A percentile compares a stretch with the other conserved stretches of the same genome.
These are phyloP conservation scores for Ceratosolen fusciceps DNA, from an alignment of 1,140 invertebrate species.

Conservation along the genomic window DNA sequence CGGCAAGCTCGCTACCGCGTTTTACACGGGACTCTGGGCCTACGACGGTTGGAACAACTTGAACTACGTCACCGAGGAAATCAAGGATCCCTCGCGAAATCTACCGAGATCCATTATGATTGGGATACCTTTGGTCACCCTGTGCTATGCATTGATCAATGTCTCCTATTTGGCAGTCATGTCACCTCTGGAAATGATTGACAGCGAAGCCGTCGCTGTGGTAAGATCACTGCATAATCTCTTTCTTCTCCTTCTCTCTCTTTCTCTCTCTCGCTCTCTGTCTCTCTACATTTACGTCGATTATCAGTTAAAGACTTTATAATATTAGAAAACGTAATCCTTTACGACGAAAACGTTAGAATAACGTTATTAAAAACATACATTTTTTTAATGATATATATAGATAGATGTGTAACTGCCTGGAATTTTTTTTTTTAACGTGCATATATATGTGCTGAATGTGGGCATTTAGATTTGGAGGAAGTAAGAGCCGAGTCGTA, in stretches of 20 bases:
- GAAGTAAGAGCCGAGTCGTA: no score
- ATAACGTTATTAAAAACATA: no score
- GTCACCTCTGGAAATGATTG: conserved; percentile 93
- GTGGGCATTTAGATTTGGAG: no score
- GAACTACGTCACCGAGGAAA: conserved; percentile 99
- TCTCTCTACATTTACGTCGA: no score
- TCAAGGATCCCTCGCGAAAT: conserved; percentile 97
- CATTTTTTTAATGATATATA: no score
- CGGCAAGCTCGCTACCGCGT: conserved; percentile 93
- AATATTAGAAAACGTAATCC: no score
- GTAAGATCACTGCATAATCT: conserved; percentile 70
- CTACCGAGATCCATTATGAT: conserved; percentile 96
- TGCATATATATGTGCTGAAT: no score
- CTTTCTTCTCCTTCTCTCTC: background rate
- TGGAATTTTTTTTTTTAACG: no score
- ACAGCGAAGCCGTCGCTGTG: conserved; percentile 96
- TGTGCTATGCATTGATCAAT: conserved; percentile 97
- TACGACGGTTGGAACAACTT: conserved; percentile 99
- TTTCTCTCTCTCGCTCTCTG: background rate
- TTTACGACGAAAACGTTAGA: no score
- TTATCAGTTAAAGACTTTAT: no score
- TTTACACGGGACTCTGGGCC: conserved; percentile 98
- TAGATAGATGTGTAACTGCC: no score
- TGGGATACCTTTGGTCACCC: conserved; percentile 94
- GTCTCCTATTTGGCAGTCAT: conserved; percentile 97